Conservation (phyloP, 2,888 invertebrate genomes). For the Eristalis arbustorum region DNA sequence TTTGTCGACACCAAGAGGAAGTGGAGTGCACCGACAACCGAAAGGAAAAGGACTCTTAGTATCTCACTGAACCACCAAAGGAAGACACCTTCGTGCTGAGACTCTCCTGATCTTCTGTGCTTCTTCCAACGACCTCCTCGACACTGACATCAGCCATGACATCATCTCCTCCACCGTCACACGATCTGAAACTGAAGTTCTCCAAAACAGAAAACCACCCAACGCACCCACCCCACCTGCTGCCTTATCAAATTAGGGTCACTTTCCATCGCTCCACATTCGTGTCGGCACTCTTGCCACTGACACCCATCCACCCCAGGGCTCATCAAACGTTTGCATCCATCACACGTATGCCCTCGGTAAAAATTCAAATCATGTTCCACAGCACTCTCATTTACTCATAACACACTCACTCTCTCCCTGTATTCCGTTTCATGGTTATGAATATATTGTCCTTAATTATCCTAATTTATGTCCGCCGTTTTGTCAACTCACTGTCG, state of each 20-base stretch:
- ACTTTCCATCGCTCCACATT: neutral
- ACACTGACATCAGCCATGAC: too few relatives aligned
- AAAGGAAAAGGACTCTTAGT: too few relatives aligned
- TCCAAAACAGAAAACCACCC: neutral
- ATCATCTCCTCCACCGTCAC: neutral
- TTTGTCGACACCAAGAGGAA: too few relatives aligned
- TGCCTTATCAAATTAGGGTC: neutral
- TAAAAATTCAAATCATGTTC: slow-evolving; percentile 57
- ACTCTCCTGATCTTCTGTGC: too few relatives aligned
- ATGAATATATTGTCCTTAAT: slow-evolving; percentile 70
- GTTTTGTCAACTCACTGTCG: slow-evolving; percentile 57
- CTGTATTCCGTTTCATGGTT: slow-evolving; percentile 62
- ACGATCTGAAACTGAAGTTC: neutral
- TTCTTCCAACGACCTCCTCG: too few relatives aligned
- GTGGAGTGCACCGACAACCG: too few relatives aligned
- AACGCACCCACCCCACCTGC: neutral
- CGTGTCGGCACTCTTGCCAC: neutral
- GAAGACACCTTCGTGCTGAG: too few relatives aligned
- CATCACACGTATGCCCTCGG: slow-evolving; percentile 8
- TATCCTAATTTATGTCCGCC: slow-evolving; percentile 65
- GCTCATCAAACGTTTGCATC: neutral
- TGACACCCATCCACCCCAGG: neutral
- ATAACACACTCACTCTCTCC: slow-evolving; percentile 32
- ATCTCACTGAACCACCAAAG: too few relatives aligned
- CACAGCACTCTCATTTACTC: slow-evolving; percentile 47